These are phyloP conservation scores for Micromussa lordhowensis DNA, from an alignment of 92 coral and sea anemone species.

Conservation along the genomic window DNA sequence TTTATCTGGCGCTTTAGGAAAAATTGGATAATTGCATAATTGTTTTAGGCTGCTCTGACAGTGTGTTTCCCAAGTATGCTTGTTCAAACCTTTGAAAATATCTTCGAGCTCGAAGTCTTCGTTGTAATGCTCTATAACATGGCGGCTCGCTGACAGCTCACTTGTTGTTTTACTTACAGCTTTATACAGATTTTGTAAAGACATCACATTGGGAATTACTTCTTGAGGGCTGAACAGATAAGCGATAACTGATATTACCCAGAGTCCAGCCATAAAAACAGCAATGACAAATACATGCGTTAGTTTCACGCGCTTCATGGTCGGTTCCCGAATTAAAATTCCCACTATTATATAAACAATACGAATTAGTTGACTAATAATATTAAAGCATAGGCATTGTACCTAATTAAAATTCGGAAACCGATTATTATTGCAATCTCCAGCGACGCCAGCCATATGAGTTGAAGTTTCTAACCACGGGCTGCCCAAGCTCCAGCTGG, in stretches of 20 bases:
- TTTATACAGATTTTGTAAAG: neutral
- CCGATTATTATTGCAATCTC: no score
- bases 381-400: no score
- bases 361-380: no score
- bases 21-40: conserved; percentile 52
- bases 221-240: conserved; percentile 8
- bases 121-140: neutral
- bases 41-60: conserved; percentile 49
- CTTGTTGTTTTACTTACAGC: neutral
- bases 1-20: conserved; percentile 61
- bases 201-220: neutral
- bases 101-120: neutral
- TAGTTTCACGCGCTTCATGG: neutral
- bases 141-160: neutral
- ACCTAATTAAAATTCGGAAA: no score
- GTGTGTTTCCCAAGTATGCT: conserved; percentile 44
- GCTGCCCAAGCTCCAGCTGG: no score
- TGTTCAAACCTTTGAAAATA: conserved; percentile 33
- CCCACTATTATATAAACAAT: no score
- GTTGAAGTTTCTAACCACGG: no score
- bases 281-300: neutral
- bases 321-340: no score
- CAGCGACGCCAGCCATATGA: no score
- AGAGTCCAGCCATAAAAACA: neutral
- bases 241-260: conserved; percentile 12